phyloP scores from a whole-genome alignment of 1,140 invertebrate species.

The Medauroidea extradentata region DNA sequence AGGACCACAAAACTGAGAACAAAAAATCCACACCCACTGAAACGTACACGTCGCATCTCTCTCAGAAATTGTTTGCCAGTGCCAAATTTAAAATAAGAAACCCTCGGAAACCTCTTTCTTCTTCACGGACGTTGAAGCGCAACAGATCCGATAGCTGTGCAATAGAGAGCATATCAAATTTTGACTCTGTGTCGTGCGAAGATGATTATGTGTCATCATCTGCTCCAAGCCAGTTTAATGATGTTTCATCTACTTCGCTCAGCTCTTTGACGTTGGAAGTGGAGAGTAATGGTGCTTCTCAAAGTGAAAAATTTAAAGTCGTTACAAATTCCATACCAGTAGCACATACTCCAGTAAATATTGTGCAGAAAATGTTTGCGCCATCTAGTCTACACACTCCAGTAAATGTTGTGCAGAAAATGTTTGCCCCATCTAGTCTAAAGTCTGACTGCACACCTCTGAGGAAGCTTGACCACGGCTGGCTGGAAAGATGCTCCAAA shows the following conservation, averaged over 20 bases:
- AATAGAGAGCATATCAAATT: slow-evolving; percentile 25
- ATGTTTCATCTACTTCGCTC: slow-evolving; percentile 10
- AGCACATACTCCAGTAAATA: slow-evolving; percentile 35
- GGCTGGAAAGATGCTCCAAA: slow-evolving; percentile 48
- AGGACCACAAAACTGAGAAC: slow-evolving; percentile 28
- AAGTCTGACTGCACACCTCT: not conserved
- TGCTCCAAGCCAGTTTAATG: not conserved
- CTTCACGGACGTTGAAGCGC: slow-evolving; percentile 24
- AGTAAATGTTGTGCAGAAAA: slow-evolving; percentile 42
- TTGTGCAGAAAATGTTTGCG: slow-evolving; percentile 38
- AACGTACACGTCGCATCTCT: slow-evolving; percentile 46
- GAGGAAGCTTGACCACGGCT: slow-evolving; percentile 44
- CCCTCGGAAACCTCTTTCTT: slow-evolving; percentile 62
- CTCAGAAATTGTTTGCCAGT: slow-evolving; percentile 65
- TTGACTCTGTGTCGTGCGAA: slow-evolving; percentile 10
- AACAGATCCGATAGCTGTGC: not conserved
- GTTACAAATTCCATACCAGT: slow-evolving; percentile 24
- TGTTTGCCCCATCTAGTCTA: slow-evolving; percentile 2
- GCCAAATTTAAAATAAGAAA: slow-evolving; percentile 66
- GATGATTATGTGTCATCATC: not conserved
- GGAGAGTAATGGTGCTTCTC: no score
- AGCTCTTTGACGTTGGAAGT: slow-evolving; percentile 14
- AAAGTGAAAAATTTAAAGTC: slow-evolving; percentile 31
- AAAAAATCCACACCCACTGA: slow-evolving; percentile 34
- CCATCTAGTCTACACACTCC: slow-evolving; percentile 24